phyloP scores from a whole-genome alignment of 2,113 vertebrate species.

The Cyanoderma ruficeps region DNA sequence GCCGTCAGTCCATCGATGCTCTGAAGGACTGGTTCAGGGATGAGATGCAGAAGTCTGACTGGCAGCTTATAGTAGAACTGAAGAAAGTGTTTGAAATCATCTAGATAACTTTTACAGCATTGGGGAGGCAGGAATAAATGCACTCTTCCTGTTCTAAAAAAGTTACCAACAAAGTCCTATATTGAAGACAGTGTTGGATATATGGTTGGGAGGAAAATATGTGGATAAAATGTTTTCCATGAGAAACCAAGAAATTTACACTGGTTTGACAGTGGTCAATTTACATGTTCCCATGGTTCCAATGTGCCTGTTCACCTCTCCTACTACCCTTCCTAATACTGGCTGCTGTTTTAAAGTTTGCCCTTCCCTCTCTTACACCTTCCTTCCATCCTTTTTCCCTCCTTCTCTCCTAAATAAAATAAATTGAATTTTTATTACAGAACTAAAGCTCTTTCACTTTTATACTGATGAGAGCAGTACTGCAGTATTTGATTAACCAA shows the following conservation, averaged over 20 bases:
- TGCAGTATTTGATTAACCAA: constrained; percentile 80
- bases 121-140: constrained; percentile 61
- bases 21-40: constrained; percentile 99
- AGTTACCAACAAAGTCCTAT: constrained; percentile 67
- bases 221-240: constrained; percentile 88
- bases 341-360: constrained; percentile 84
- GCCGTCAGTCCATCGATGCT: constrained; percentile 93
- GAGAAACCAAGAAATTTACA: constrained; percentile 90
- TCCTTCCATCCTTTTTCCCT: not conserved
- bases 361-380: constrained; percentile 65
- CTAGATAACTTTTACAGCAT: constrained; percentile 71
- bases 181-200: constrained; percentile 69
- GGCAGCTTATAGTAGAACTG: constrained; percentile 98
- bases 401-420: constrained; percentile 46
- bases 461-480: constrained; percentile 83
- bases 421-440: constrained; percentile 81
- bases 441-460: constrained; percentile 80
- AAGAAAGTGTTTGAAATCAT: constrained; percentile 99
- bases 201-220: constrained; percentile 73
- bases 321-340: constrained; percentile 55
- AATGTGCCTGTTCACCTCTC: constrained; percentile 82
- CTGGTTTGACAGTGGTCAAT: constrained; percentile 89
- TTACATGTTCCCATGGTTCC: constrained; percentile 82
- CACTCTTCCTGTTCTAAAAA: constrained; percentile 58
- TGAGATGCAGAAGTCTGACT: constrained; percentile 96